These are phyloP conservation scores for Coregonus ussuriensis DNA, from an alignment of 2,797 vertebrate species.

Conservation along the genomic window DNA sequence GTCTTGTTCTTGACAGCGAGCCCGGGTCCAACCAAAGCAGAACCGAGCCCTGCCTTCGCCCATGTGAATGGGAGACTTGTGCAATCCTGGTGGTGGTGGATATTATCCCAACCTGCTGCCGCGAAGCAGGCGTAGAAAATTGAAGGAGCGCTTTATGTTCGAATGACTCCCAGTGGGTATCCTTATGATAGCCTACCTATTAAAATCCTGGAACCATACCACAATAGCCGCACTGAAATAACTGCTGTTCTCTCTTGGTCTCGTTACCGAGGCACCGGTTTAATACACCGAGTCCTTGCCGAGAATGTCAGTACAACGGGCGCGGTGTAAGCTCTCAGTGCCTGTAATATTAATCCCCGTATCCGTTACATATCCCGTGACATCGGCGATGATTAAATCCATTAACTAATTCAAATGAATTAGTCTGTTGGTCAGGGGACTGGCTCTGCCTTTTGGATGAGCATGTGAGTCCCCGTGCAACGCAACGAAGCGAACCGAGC, in stretches of 20 bases:
- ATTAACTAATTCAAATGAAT: constrained; percentile 12
- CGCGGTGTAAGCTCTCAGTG: neutral
- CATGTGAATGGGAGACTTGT: constrained; percentile 56
- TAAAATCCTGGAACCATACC: neutral
- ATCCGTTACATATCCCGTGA: constrained; percentile 23
- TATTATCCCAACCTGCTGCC: neutral
- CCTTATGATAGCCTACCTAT: neutral
- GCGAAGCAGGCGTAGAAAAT: neutral
- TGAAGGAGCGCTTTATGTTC: too few species aligned
- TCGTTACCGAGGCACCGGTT: neutral
- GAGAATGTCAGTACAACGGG: neutral
- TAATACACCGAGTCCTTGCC: neutral
- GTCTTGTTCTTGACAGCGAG: constrained; percentile 53
- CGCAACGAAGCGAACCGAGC: constrained; percentile 3
- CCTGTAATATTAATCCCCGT: constrained; percentile 43
- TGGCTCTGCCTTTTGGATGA: neutral
- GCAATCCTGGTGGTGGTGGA: neutral
- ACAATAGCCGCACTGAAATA: neutral
- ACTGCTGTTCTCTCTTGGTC: neutral
- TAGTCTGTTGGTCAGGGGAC: constrained; percentile 11
- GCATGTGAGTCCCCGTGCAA: neutral
- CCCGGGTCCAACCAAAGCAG: constrained; percentile 40
- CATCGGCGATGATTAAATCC: constrained; percentile 14
- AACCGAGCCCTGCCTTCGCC: constrained; percentile 54
- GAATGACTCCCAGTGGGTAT: neutral